Evolutionary conservation across 2,113 vertebrate species (phyloP).

Genomic region (Amazona vittata): DNA sequence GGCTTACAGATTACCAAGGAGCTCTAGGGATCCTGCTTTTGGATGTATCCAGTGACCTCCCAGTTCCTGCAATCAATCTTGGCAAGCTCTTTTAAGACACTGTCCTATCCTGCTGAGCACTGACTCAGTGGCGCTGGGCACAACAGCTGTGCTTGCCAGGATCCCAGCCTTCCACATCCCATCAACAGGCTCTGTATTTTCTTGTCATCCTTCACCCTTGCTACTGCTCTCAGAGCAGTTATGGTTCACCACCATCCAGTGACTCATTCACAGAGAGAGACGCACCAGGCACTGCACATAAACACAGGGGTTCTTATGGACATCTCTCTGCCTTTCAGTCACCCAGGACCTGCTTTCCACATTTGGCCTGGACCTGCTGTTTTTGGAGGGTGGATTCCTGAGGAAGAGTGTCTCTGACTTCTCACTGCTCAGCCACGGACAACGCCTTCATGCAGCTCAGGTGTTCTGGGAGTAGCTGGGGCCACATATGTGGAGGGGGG

Average conservation of each 20-base stretch:
- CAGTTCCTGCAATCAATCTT: background rate
- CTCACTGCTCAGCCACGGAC: background rate
- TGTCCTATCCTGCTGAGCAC: fast-evolving
- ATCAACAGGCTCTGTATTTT: background rate
- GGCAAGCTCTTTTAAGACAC: background rate
- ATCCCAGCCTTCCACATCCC: background rate
- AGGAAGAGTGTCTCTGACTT: conserved; percentile 54
- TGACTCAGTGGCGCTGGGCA: background rate
- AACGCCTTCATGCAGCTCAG: conserved; percentile 44
- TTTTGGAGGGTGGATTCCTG: conserved; percentile 65
- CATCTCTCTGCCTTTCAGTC: conserved; percentile 30
- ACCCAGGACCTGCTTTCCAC: conserved; percentile 60
- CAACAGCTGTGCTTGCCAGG: fast-evolving
- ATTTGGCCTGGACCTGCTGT: conserved; percentile 64
- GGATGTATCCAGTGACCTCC: background rate
- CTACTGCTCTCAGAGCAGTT: background rate
- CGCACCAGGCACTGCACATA: background rate
- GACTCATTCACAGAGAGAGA: background rate
- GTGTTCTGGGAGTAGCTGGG: background rate
- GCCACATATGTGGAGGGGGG: fast-evolving
- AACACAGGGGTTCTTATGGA: background rate
- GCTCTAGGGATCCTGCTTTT: background rate
- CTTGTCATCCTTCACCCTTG: background rate
- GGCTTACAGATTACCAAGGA: background rate
- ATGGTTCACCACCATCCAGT: background rate